Evolutionary conservation across 2,797 vertebrate species (phyloP).

Genomic region (Huso huso): DNA sequence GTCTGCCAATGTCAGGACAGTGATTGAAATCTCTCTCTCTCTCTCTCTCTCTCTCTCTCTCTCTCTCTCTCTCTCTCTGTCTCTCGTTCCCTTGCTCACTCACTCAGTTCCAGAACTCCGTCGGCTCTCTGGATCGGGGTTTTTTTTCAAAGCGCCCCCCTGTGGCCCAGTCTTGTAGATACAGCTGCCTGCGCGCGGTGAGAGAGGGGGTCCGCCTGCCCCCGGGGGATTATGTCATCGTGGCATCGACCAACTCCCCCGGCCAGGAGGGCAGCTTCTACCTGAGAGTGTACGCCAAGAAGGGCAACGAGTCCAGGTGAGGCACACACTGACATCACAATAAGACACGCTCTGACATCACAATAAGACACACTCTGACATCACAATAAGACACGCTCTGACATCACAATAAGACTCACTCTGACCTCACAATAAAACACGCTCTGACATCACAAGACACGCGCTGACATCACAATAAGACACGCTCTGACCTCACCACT

Average conservation of each 20-base stretch:
- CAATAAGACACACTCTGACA: too few relatives aligned
- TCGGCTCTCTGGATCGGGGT: conserved; percentile 38
- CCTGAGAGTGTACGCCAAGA: conserved; percentile 62
- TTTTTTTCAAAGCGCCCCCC: conserved; percentile 54
- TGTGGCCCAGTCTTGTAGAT: conserved; percentile 55
- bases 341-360: too few relatives aligned
- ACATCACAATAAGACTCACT: too few relatives aligned
- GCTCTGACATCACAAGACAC: too few relatives aligned
- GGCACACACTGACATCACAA: background rate
- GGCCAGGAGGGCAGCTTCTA: conserved; percentile 61
- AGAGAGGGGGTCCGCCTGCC: conserved; percentile 55
- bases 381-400: too few relatives aligned
- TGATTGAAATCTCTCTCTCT: too few relatives aligned
- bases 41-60: too few relatives aligned
- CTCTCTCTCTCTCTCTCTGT: background rate
- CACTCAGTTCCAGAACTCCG: conserved; percentile 38
- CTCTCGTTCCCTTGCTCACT: conserved; percentile 3
- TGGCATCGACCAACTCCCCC: conserved; percentile 55
- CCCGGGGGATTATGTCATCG: conserved; percentile 55
- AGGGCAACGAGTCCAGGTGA: conserved; percentile 57
- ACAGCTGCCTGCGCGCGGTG: conserved; percentile 49
- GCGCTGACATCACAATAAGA: too few relatives aligned
- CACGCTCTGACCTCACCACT: too few relatives aligned
- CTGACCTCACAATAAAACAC: too few relatives aligned
- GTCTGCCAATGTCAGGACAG: too few relatives aligned